These are phyloP conservation scores for Drosophila hamatofila DNA, from an alignment of 2,888 invertebrate genomes.

Conservation along the genomic window DNA sequence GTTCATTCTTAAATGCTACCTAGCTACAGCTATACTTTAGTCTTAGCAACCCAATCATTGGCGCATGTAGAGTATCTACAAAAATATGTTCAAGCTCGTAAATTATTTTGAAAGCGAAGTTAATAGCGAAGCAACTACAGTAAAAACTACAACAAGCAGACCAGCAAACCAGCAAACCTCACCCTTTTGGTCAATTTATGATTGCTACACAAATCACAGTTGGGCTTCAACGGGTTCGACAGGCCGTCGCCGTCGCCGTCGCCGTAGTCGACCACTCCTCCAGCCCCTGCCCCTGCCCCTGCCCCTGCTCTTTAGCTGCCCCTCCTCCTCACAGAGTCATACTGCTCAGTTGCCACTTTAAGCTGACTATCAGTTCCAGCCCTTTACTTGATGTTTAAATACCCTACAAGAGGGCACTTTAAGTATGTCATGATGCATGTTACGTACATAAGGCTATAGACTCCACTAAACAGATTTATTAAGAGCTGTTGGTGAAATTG, in stretches of 20 bases:
- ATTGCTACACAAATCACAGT: slow-evolving; percentile 78
- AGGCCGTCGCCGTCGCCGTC: slow-evolving; percentile 26
- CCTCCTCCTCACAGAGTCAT: background rate
- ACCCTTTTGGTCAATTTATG: slow-evolving; percentile 72
- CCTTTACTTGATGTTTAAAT: slow-evolving; percentile 17
- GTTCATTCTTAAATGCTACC: background rate
- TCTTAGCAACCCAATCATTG: background rate
- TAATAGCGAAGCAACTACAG: slow-evolving; percentile 50
- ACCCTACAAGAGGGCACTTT: background rate
- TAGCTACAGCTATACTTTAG: background rate
- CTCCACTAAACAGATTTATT: background rate
- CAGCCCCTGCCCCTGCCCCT: background rate
- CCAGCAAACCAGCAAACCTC: slow-evolving; percentile 31
- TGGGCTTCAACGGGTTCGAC: slow-evolving; percentile 58
- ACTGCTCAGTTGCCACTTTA: slow-evolving; percentile 8
- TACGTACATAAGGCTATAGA: background rate
- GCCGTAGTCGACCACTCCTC: background rate
- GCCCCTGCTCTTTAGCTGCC: background rate
- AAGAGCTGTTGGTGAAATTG: background rate
- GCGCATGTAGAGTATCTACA: background rate
- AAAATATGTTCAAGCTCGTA: slow-evolving; percentile 26
- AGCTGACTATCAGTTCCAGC: slow-evolving; percentile 34
- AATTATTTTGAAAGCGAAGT: slow-evolving; percentile 60
- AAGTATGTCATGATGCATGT: background rate
- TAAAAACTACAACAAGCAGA: slow-evolving; percentile 14